phyloP scores from a whole-genome alignment of 1,140 invertebrate genomes.

The Sitophilus oryzae region DNA sequence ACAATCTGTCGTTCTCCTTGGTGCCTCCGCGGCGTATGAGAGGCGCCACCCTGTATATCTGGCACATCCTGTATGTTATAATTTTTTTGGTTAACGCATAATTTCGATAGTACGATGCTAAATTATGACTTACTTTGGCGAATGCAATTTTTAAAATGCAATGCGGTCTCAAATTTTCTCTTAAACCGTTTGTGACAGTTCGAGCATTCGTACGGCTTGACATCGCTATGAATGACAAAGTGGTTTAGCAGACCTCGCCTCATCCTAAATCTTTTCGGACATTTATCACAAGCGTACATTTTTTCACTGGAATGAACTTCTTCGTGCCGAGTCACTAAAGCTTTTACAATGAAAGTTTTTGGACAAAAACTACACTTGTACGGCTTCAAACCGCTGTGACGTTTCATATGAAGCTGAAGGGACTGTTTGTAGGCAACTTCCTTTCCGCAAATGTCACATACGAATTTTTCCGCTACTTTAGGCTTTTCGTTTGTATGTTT shows the following conservation, averaged over 20 bases:
- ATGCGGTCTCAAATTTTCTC: conserved; percentile 41
- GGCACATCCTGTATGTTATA: too few relatives aligned
- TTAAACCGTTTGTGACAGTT: conserved; percentile 42
- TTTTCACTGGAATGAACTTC: conserved; percentile 20
- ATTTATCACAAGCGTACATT: conserved; percentile 54
- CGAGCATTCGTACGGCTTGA: conserved; percentile 59
- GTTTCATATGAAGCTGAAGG: conserved; percentile 54
- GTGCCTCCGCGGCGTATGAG: too few relatives aligned
- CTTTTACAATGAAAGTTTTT: conserved; percentile 26
- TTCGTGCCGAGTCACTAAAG: conserved; percentile 22
- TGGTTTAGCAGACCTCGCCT: conserved; percentile 41
- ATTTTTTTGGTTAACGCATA: too few relatives aligned
- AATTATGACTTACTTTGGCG: too few relatives aligned
- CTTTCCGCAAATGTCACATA: conserved; percentile 65
- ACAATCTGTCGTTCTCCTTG: too few relatives aligned
- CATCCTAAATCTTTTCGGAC: conserved; percentile 63
- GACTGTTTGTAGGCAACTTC: conserved; percentile 49
- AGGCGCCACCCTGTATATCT: too few relatives aligned
- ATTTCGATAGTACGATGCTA: too few relatives aligned
- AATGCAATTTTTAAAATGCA: too few relatives aligned
- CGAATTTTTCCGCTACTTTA: conserved; percentile 46
- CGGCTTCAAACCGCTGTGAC: conserved; percentile 53
- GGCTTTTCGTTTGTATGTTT: conserved; percentile 9
- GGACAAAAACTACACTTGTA: conserved; percentile 17
- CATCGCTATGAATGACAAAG: conserved; percentile 67